Percentiles rank a stretch among this genome's conserved stretches.
phyloP scores from a whole-genome alignment of 2,888 invertebrate genomes.

The Resseliella maxima region DNA sequence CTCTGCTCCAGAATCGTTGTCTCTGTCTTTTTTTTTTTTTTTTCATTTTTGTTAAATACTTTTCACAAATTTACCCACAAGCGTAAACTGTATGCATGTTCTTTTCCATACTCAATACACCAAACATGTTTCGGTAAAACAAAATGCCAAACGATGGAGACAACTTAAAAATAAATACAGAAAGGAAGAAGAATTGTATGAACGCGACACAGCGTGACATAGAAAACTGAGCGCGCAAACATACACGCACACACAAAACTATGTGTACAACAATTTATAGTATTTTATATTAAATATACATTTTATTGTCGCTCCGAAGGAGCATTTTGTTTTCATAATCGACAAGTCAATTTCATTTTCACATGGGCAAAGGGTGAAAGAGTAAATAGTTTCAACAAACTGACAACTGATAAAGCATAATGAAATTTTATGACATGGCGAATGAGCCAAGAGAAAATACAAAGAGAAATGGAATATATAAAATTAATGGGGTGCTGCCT shows the following conservation, averaged over 20 bases:
- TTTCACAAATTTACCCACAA: constrained; percentile 18
- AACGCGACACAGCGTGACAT: constrained; percentile 44
- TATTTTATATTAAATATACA: constrained; percentile 10
- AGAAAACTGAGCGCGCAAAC: no score
- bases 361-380: not conserved
- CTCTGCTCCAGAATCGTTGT: not conserved
- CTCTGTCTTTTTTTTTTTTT: not conserved
- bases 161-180: not conserved
- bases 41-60: not conserved
- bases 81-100: not conserved
- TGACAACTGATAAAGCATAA: constrained; percentile 40
- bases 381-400: constrained; percentile 19
- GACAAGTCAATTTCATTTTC: not conserved
- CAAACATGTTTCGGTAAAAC: not conserved
- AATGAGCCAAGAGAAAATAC: constrained; percentile 11
- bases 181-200: not conserved
- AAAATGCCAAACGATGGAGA: not conserved
- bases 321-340: constrained; percentile 3
- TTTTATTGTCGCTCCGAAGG: not conserved
- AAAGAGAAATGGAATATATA: not conserved
- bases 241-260: no score
- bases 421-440: constrained; percentile 8
- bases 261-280: constrained; percentile 40
- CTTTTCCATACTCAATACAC: not conserved
- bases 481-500: not conserved